Conservation (phyloP, 2,113 vertebrate species). For the Lasiurus borealis region DNA sequence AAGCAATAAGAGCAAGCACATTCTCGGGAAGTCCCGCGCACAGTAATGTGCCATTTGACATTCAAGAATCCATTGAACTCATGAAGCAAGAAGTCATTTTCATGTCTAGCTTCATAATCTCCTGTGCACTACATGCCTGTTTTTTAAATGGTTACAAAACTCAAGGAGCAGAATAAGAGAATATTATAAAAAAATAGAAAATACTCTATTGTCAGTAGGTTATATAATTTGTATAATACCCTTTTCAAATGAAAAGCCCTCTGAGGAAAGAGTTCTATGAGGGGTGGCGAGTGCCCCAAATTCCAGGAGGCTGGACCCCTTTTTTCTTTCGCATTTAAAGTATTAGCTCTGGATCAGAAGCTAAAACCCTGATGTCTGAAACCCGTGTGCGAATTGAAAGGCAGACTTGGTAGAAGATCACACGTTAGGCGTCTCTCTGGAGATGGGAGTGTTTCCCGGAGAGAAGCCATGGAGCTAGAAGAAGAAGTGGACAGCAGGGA, state of each 20-base stretch:
- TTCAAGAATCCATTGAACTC: background rate
- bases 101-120: background rate
- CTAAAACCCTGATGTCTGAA: background rate
- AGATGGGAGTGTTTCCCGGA: background rate
- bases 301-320: background rate
- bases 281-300: background rate
- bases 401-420: background rate
- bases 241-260: background rate
- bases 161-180: background rate
- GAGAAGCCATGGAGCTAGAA: background rate
- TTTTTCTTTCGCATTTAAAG: background rate
- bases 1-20: background rate
- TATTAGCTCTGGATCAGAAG: background rate
- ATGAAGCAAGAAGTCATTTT: conserved; percentile 20
- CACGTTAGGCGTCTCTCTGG: background rate
- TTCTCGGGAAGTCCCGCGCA: background rate
- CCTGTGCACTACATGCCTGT: background rate
- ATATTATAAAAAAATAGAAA: background rate
- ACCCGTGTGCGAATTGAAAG: background rate
- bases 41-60: background rate
- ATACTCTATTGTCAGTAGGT: background rate
- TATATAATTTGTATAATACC: background rate
- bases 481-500: background rate
- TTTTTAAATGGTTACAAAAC: background rate
- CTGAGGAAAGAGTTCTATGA: background rate